Evolutionary conservation across 2,888 invertebrate genomes (phyloP).

Genomic region (Spicauda simplicius): DNA sequence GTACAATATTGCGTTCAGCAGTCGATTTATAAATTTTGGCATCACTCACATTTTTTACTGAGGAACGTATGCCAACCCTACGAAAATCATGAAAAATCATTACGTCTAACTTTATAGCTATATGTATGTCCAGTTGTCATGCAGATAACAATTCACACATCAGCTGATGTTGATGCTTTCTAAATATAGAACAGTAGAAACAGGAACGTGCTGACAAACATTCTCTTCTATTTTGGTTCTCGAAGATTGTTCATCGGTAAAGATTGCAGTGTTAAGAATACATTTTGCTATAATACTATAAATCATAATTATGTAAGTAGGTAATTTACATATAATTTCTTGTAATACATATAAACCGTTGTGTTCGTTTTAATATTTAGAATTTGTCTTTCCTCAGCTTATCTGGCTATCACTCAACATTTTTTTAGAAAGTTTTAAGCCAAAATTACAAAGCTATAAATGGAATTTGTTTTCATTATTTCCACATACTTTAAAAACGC

Average conservation of each 20-base stretch:
- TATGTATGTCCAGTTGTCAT: conserved; percentile 11
- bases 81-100: conserved; percentile 4
- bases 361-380: too few species aligned
- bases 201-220: conserved; percentile 23
- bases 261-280: neutral
- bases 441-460: too few species aligned
- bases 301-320: neutral
- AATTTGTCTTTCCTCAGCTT: too few species aligned
- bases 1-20: conserved; percentile 4
- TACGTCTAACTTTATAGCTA: conserved; percentile 15
- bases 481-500: too few species aligned
- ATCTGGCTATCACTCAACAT: too few species aligned
- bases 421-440: too few species aligned
- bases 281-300: neutral
- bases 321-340: neutral
- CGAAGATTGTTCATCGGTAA: neutral
- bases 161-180: conserved; percentile 1
- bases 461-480: too few species aligned
- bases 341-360: neutral
- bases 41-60: conserved; percentile 11
- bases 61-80: conserved; percentile 9
- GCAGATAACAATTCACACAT: neutral
- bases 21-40: neutral
- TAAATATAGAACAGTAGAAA: conserved; percentile 16
- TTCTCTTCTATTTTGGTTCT: conserved; percentile 13